Evolutionary conservation across 37 sponge, comb jelly and placozoan genomes (phyloP).

Genomic region (Cladorhizidae sp.): DNA sequence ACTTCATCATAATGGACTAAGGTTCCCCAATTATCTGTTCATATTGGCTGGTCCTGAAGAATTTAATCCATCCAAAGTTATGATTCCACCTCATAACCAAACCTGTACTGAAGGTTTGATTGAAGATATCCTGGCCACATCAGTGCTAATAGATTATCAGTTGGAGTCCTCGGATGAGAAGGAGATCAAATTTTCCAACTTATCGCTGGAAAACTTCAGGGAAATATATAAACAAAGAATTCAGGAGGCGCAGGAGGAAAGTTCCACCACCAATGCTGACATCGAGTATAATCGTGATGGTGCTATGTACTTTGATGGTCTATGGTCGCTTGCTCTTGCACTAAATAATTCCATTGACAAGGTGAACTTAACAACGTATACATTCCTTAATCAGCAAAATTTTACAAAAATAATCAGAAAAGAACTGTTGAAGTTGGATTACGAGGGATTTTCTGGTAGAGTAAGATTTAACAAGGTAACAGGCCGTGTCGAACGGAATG

Average conservation of each 20-base stretch:
- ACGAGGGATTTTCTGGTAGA: conserved; percentile 30
- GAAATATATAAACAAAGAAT: neutral
- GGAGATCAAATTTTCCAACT: neutral
- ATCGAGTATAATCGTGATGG: neutral
- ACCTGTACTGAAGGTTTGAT: neutral
- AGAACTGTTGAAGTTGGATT: conserved; percentile 10
- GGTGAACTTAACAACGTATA: neutral
- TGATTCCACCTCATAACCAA: no score
- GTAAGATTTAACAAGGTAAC: conserved; percentile 11
- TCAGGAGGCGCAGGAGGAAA: neutral
- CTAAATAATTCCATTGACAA: conserved; percentile 21
- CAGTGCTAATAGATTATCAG: neutral
- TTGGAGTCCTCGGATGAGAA: neutral
- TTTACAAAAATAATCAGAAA: conserved; percentile 1
- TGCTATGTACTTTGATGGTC: conserved; percentile 22
- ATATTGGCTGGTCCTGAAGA: neutral
- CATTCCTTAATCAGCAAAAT: neutral
- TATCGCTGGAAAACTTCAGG: neutral
- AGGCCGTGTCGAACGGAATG: conserved; percentile 8
- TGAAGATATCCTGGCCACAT: neutral
- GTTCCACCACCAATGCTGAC: neutral
- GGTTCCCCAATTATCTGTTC: neutral
- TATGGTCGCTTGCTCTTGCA: conserved; percentile 35
- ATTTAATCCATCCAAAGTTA: no score
- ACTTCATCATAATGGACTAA: neutral